Percentiles rank a stretch among this genome's conserved stretches.
Conservation (phyloP, 1,140 invertebrate species). For the Drosophila pruinosa region DNA sequence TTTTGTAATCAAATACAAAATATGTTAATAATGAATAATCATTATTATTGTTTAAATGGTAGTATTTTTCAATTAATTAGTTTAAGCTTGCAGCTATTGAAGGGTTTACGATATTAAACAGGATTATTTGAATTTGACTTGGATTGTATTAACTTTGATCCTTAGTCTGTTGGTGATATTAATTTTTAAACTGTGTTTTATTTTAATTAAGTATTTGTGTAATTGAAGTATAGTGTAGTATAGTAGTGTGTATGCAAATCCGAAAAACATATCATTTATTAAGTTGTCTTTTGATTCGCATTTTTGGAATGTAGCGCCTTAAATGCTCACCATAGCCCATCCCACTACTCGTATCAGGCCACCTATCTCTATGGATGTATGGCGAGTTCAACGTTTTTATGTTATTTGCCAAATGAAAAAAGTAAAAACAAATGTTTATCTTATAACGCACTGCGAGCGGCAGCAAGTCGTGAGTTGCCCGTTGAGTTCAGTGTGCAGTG, state of each 20-base stretch:
- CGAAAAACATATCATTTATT: no score
- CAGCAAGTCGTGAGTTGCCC: neutral
- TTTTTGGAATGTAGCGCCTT: neutral
- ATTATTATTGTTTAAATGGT: neutral
- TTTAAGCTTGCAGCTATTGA: no score
- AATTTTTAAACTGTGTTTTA: no score
- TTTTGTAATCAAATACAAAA: neutral
- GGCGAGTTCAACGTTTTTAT: constrained; percentile 72
- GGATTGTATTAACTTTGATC: no score
- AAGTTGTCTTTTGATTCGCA: neutral
- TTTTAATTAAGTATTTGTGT: no score
- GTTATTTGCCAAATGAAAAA: constrained; percentile 79
- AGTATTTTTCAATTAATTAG: neutral
- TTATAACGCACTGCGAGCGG: constrained; percentile 53
- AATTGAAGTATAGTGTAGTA: no score
- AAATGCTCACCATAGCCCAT: neutral
- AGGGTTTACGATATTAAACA: no score
- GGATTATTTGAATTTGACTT: no score
- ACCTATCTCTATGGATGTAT: constrained; percentile 31
- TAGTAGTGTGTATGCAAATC: no score
- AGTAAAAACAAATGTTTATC: constrained; percentile 78
- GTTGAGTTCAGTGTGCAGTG: constrained; percentile 33
- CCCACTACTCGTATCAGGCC: constrained; percentile 8
- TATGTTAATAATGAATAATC: neutral
- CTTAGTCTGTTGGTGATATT: no score